Conservation (phyloP, 2,113 vertebrate genomes). For the Dicentrarchus labrax region DNA sequence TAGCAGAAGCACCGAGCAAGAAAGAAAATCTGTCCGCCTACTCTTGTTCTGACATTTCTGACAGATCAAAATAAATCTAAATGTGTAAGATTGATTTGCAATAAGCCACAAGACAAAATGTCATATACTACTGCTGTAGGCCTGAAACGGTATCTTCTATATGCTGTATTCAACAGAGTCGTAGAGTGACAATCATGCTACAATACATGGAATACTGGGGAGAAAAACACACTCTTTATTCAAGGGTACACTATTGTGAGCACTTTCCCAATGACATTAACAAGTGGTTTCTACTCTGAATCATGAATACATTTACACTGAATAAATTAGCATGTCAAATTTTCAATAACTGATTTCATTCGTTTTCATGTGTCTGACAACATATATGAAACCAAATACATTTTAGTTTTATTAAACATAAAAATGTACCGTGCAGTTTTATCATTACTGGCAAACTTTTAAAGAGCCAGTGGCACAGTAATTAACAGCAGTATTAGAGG, state of each 20-base stretch:
- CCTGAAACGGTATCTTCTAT: background rate
- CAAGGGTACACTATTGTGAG: background rate
- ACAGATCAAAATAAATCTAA: background rate
- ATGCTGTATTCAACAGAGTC: background rate
- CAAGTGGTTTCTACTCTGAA: background rate
- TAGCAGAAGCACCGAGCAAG: background rate
- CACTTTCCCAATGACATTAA: background rate
- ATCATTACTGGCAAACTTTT: background rate
- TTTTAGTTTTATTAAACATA: background rate
- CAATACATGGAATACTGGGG: background rate
- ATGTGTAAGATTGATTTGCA: background rate
- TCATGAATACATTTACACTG: background rate
- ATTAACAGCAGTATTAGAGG: background rate
- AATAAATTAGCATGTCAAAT: background rate
- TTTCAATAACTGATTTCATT: background rate
- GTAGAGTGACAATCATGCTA: background rate
- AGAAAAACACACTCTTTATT: background rate
- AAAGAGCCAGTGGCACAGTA: background rate
- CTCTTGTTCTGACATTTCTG: constrained; percentile 8
- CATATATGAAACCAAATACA: background rate
- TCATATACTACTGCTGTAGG: background rate
- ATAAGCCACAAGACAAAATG: background rate
- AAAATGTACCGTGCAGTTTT: background rate
- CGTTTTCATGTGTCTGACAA: background rate
- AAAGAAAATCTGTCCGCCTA: background rate